Evolutionary conservation across 2,113 vertebrate genomes (phyloP), one percentile per base, ranked within the genome.

Genomic region (Castor canadensis): DNA sequence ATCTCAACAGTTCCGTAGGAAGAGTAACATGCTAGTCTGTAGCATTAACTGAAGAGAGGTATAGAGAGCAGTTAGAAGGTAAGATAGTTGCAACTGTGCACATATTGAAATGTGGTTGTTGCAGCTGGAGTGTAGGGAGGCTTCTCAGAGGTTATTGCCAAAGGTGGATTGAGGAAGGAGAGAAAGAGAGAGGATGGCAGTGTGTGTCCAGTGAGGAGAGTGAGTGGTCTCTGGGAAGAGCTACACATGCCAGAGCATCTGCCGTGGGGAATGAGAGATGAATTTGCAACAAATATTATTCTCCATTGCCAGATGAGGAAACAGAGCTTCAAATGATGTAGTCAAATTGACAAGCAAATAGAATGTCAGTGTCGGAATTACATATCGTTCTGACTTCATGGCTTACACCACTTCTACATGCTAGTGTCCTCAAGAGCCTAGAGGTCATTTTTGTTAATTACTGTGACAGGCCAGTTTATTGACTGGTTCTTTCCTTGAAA

Each of bases 31-130:
- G 38, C 54, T 6, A 17, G 9, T 66, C 60, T 5, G 6, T 1
- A 15, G 32, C 52, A 35, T 38, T 88, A 35, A 30, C 45, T 15
- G 7, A 24, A n/a, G 84, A 3, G 4, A n/a, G 26, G 58, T 1
- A 0, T n/a, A 13, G 54, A n/a, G 26, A 43, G 20, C 56, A 64
- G 10, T 15, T 43, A 30, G 79, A 49, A 71, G 20, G 71, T 16
- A 3, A 43, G 40, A 26, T 1, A 19, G 9, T 22, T 64, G 20
- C 67, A 69, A 35, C 49, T 19, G 9, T 82, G 71, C 24, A 64
- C 6, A 0, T 22, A 35, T 6, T 83, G 19, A 32, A 64, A 11
- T 0, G 3, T 8, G 35, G 1, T 20, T 16, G 15, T 47, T 75
- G 62, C 35, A 4, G 24, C 0, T 30, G 43, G 32, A 30, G n/a